Evolutionary conservation across 2,797 vertebrate genomes (phyloP).

Genomic region (Ctenosaura bakeri): DNA sequence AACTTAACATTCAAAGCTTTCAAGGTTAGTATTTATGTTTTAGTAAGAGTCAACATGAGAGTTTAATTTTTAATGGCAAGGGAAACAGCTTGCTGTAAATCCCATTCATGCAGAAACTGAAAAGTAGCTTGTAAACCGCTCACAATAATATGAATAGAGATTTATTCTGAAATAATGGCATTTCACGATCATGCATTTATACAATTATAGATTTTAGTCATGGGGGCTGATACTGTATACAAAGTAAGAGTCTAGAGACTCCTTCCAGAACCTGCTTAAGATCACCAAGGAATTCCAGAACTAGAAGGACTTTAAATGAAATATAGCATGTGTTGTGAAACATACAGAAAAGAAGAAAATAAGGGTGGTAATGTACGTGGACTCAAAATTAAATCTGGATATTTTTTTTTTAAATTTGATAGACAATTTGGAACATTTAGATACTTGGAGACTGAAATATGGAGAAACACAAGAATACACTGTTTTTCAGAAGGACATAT

Average conservation of each 20-base stretch:
- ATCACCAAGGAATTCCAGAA: not conserved
- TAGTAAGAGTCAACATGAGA: not conserved
- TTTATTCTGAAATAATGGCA: constrained; percentile 14
- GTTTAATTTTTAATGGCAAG: not conserved
- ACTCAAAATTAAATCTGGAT: too few relatives aligned
- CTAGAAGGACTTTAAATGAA: not conserved
- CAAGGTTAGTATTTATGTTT: not conserved
- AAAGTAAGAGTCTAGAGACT: not conserved
- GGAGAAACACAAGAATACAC: too few relatives aligned
- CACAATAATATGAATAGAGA: not conserved
- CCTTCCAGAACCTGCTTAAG: too few relatives aligned
- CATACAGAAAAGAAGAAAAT: not conserved
- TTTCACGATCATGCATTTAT: not conserved
- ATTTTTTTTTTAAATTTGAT: too few relatives aligned
- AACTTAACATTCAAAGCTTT: not conserved
- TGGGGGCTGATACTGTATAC: not conserved
- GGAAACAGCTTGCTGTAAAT: constrained; percentile 4
- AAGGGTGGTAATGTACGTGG: too few relatives aligned
- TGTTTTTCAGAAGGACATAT: too few relatives aligned
- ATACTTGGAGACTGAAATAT: too few relatives aligned
- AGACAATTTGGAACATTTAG: too few relatives aligned
- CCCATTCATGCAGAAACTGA: constrained; percentile 8
- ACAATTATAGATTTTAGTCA: not conserved
- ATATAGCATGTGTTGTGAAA: not conserved
- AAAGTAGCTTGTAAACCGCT: not conserved